These are phyloP conservation scores for Ennomos fuscantarius DNA, from an alignment of 2,888 invertebrate species.

Conservation along the genomic window DNA sequence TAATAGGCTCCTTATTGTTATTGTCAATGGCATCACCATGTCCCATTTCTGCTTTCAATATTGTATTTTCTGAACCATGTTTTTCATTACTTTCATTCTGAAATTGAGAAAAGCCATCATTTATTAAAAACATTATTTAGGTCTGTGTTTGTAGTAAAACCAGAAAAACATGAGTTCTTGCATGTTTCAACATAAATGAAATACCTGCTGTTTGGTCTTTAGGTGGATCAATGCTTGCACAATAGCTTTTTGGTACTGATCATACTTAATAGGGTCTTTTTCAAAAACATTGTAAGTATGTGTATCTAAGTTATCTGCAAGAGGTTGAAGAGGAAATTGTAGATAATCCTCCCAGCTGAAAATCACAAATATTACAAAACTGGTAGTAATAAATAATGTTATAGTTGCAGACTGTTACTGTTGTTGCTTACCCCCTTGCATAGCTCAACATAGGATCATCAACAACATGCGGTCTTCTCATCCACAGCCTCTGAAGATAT, in stretches of 20 bases:
- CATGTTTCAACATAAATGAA: neutral
- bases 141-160: too few species aligned
- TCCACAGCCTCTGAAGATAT: constrained; percentile 89
- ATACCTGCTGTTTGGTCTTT: constrained; percentile 35
- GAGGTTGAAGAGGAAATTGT: constrained; percentile 96
- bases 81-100: constrained; percentile 28
- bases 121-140: too few species aligned
- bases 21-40: constrained; percentile 32
- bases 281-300: constrained; percentile 99
- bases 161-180: too few species aligned
- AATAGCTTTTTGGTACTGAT: constrained; percentile 94
- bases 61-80: constrained; percentile 66
- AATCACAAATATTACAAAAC: constrained; percentile 15
- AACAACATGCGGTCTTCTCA: constrained; percentile 69
- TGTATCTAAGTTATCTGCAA: constrained; percentile 97
- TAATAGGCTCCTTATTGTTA: constrained; percentile 58
- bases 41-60: constrained; percentile 75
- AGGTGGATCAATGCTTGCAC: constrained; percentile 88
- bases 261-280: constrained; percentile 98
- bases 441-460: constrained; percentile 78
- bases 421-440: constrained; percentile 70
- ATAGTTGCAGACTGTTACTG: neutral
- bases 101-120: constrained; percentile 1
- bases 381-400: too few species aligned
- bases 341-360: constrained; percentile 96